Conservation (phyloP, 2,797 vertebrate genomes). For the Liasis olivaceus region DNA sequence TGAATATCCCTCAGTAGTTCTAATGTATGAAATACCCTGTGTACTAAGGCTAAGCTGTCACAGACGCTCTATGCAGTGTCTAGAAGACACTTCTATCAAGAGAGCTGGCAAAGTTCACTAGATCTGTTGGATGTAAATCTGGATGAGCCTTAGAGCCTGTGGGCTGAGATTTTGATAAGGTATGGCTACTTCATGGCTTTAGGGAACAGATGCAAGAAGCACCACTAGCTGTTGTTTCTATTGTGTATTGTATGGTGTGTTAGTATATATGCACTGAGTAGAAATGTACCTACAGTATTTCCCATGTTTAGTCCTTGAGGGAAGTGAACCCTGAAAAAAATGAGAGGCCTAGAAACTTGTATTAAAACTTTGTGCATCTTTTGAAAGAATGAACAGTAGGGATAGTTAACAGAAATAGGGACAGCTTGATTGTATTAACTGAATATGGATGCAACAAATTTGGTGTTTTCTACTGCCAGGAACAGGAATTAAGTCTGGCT, state of each 20-base stretch:
- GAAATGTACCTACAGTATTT: neutral
- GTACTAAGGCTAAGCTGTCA: neutral
- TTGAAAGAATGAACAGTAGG: neutral
- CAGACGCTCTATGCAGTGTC: neutral
- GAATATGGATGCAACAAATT: neutral
- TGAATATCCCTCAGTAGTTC: neutral
- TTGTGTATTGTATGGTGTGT: too few species aligned
- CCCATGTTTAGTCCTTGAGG: neutral
- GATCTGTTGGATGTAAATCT: neutral
- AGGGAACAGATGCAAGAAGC: neutral
- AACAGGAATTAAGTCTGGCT: neutral
- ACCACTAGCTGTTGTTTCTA: neutral
- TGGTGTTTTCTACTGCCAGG: neutral
- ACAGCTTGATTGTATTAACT: neutral
- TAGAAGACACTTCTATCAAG: neutral
- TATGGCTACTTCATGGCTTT: neutral
- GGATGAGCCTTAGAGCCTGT: neutral
- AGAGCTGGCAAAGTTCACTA: neutral
- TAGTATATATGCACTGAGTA: neutral
- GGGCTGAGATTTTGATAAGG: neutral
- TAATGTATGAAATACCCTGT: neutral
- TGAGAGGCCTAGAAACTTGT: neutral
- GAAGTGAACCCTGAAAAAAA: neutral
- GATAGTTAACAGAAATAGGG: neutral
- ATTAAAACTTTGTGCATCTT: neutral